Base-by-base conservation (phyloP, 2,113 vertebrate genomes). In the Pandion haliaetus region DNA sequence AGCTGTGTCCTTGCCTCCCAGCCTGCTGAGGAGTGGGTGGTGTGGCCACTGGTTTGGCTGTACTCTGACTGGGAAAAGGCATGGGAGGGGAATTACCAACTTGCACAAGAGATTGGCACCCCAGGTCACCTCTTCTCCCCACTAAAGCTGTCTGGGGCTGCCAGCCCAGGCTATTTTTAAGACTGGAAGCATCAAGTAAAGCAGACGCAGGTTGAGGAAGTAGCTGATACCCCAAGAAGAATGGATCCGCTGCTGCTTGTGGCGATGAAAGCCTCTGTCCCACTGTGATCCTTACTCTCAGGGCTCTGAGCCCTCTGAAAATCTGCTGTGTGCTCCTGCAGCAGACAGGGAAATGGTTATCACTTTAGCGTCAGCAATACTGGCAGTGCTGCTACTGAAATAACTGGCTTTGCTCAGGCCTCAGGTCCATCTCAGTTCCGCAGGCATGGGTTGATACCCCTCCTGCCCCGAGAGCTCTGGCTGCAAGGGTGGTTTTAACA, bases 291-390 rank as follows among this genome's bases (percentile, higher is more conserved):
- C 10, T 52, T 40, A 18, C 59, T 45, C 36, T 14, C 1, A 4
- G 63, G 32, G 15, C 32, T 90, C 20, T 0, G 10, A 66, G 61
- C 28, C 19, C n/a, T 71, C 32, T 19, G 6, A 24, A 77, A 76
- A 12, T 16, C 57, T 54, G 20, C 28, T n/a, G 13, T 31, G 19
- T 61, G 25, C 49, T 61, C 31, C 58, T 65, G 65, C 42, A 40
- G 78, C 47, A 65, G 54, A 4, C 12, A 3, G 31, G 24, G 69
- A 54, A 1, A 11, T 15, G 55, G 55, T 58, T 81, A n/a, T 42
- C 9, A 5, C 12, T 0, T 69, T 29, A 61, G 72, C 0, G 0
- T 26, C 44, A 26, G 40, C 4, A 2, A 12, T 15, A 11, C 47
- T 7, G 2, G 44, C 29, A 38, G 21, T 49, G 19, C 80, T 86